Evolutionary conservation across 2,113 vertebrate genomes (phyloP).

Genomic region (Amazona guildingii): DNA sequence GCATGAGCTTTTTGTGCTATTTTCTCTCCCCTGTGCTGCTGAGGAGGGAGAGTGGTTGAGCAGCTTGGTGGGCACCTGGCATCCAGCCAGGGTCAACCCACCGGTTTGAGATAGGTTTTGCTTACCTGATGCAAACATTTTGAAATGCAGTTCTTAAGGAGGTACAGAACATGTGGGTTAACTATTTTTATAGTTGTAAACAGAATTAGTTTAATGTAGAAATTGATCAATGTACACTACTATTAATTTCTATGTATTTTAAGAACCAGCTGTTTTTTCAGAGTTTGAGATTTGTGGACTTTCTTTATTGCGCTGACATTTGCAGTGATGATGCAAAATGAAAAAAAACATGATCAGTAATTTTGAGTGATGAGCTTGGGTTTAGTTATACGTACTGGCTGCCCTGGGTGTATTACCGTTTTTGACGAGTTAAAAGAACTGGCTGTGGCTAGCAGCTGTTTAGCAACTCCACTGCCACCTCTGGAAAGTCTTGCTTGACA

Average conservation of each 20-base stretch:
- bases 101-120: background rate
- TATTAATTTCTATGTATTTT: background rate
- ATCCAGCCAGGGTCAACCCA: background rate
- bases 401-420: background rate
- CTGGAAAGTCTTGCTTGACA: background rate
- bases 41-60: background rate
- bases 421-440: background rate
- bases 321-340: background rate
- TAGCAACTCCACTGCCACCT: background rate
- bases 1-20: rapidly evolving
- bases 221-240: rapidly evolving
- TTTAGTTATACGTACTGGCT: background rate
- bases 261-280: background rate
- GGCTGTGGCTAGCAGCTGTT: rapidly evolving
- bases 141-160: background rate
- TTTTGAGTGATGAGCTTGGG: background rate
- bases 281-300: background rate
- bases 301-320: background rate
- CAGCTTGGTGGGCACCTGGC: background rate
- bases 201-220: background rate
- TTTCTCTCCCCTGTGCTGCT: background rate
- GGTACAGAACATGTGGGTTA: background rate
- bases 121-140: background rate
- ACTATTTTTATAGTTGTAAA: background rate
- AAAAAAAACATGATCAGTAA: background rate